Base-by-base conservation (phyloP, 1,140 invertebrate species). In the Bilobella aurantiaca region DNA sequence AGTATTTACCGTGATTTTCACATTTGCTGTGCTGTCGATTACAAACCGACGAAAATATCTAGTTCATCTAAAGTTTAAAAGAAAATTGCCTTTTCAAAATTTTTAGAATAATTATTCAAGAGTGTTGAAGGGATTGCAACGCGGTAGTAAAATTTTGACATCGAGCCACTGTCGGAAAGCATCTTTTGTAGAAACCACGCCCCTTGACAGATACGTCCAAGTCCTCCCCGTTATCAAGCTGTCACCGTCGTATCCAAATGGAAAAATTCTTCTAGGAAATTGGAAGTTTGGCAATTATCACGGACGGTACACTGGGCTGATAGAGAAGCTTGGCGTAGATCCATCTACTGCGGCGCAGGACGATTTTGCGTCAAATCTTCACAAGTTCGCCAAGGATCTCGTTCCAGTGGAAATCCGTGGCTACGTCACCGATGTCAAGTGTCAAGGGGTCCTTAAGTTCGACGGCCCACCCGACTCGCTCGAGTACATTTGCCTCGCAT, bases 261-360 rank as follows among this genome's bases (percentile, higher is more conserved):
- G 57, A 23, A 58, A 58, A 30, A 58, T 58, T 21, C 57, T 29
- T 14, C 29, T 58, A 5, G 57, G 25, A 3, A 58, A 58, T 28
- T 58, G 57, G 57, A 28, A 21, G 12, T 3, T 14, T 29, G 57
- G 57, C 5, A 31, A 58, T 30, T 58, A 29, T 21, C 2, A 28
- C 27, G 57, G 57, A 23, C 21, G 57, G 12, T 58, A 58, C 28
- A 58, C 57, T 28, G 57, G 57, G 28, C 57, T 58, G 8, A 58
- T 58, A 3, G 3, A 58, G 23, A 30, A 31, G 16, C 25, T 58
- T n/a, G n/a, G n/a, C n/a, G n/a, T n/a, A n/a, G n/a, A n/a, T n/a
- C n/a, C n/a, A n/a, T n/a, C n/a, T n/a, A n/a, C n/a, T n/a, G n/a
- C n/a, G n/a, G n/a, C n/a, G n/a, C n/a, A n/a, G n/a, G n/a, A n/a